These are phyloP conservation scores for Cydia fagiglandana DNA, from an alignment of 1,140 invertebrate species.

Conservation along the genomic window DNA sequence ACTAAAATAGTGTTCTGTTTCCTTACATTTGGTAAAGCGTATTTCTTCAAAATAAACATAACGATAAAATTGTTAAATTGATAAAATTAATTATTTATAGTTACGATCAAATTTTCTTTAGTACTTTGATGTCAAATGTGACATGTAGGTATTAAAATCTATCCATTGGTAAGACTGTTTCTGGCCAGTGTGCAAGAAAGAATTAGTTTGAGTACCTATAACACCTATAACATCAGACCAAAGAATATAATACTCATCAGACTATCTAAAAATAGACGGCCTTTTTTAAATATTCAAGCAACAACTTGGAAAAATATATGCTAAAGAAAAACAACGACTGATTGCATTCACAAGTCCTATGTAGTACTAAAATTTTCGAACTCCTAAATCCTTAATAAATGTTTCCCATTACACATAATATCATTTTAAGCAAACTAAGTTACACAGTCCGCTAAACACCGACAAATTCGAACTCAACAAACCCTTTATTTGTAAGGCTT, in stretches of 20 bases:
- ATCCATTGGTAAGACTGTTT: no score
- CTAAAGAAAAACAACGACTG: no score
- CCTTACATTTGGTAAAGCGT: slow-evolving; percentile 7
- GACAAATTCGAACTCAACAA: slow-evolving; percentile 9
- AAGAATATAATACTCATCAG: no score
- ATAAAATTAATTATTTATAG: background rate
- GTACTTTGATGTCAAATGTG: background rate
- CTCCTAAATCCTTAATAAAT: background rate
- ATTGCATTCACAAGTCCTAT: no score
- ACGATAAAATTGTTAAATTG: background rate
- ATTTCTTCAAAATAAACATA: slow-evolving; percentile 1
- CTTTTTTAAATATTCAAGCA: no score
- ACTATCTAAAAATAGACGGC: no score
- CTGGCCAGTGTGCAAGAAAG: no score
- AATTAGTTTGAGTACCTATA: no score
- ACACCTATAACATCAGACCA: no score
- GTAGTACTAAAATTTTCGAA: background rate
- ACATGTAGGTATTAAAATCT: no score
- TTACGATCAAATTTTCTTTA: background rate
- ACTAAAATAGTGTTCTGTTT: background rate
- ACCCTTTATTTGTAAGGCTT: slow-evolving; percentile 23
- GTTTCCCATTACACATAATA: background rate
- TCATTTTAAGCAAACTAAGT: background rate
- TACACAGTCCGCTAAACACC: background rate
- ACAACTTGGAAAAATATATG: no score